These are phyloP conservation scores for Neotoma lepida DNA, from an alignment of 2,113 vertebrate genomes.

Conservation along the genomic window DNA sequence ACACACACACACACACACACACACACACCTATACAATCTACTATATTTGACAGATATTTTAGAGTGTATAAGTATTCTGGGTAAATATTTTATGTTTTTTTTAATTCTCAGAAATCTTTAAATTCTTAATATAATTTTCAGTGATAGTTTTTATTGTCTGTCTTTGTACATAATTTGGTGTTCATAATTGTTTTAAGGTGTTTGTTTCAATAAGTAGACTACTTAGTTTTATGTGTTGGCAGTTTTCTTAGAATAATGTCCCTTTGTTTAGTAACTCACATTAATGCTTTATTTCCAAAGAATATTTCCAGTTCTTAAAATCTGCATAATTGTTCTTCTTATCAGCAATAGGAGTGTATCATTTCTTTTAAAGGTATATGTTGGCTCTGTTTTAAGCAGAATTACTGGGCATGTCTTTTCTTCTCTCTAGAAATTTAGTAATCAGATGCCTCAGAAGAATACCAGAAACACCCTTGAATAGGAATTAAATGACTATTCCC, in stretches of 20 bases:
- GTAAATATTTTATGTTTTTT: neutral
- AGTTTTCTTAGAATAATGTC: neutral
- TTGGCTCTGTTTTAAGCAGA: neutral
- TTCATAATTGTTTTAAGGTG: slow-evolving; percentile 4
- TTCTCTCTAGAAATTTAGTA: neutral
- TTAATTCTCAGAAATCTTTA: neutral
- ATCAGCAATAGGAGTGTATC: neutral
- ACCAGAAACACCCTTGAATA: neutral
- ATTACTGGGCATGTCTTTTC: neutral
- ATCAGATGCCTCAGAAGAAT: neutral
- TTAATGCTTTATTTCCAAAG: neutral
- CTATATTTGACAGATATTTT: neutral
- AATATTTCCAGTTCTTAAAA: neutral
- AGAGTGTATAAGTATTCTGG: neutral
- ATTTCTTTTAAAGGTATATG: neutral
- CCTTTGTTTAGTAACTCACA: neutral
- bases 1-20: neutral
- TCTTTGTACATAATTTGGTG: neutral
- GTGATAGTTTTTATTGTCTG: neutral
- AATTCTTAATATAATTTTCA: neutral
- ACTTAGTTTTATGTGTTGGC: neutral
- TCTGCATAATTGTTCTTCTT: neutral
- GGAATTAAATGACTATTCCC: neutral
- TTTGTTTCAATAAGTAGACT: neutral
- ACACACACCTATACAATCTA: neutral